Base-by-base conservation (phyloP, 2,888 invertebrate genomes). In the Crossocerus cetratus region DNA sequence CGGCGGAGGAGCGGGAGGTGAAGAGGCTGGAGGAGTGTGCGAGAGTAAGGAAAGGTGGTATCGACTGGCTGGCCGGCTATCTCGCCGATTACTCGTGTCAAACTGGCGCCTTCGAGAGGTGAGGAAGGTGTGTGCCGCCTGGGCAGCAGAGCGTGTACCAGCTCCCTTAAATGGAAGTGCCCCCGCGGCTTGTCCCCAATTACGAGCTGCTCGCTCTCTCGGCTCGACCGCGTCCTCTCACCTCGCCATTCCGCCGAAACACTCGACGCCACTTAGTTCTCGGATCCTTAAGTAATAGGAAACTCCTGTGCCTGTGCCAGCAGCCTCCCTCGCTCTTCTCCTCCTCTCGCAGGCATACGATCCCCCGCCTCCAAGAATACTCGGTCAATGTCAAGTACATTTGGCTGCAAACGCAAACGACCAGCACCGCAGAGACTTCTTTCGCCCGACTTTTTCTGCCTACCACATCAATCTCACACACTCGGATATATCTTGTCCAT, bases 81-180 rank as follows among this genome's bases (percentile, higher is more conserved):
- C 60, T 21, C 21, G 45, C 60, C n/a, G 49, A 49, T 49, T 49
- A 49, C 49, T 14, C 49, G 49, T 49, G 49, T 14, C 23, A n/a
- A 32, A 57, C n/a, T 16, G 57, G 32, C 32, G 14, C 14, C n/a
- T 16, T 16, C 23, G 32, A 16, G 14, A 21, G 22, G 32, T 14
- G n/a, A 20, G 56, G 16, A 66, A 64, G 76, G 69, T 72, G 32
- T 32, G 32, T 32, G 66, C 76, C 67, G 63, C 67, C 59, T 23
- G 55, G 72, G 56, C 49, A 73, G 58, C 71, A 63, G 65, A 60
- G 63, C 65, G 72, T 74, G 23, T 59, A 59, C 68, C 53, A 65
- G 69, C 67, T 74, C 68, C 80, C 78, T 74, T 80, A 80, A 80
- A 80, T 78, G 80, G 80, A 72, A 78, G 74, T 80, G 80, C 78